A percentile compares a stretch with the other conserved stretches of the same genome.
phyloP scores from a whole-genome alignment of 1,140 invertebrate species.

The Zaprionus capensis region DNA sequence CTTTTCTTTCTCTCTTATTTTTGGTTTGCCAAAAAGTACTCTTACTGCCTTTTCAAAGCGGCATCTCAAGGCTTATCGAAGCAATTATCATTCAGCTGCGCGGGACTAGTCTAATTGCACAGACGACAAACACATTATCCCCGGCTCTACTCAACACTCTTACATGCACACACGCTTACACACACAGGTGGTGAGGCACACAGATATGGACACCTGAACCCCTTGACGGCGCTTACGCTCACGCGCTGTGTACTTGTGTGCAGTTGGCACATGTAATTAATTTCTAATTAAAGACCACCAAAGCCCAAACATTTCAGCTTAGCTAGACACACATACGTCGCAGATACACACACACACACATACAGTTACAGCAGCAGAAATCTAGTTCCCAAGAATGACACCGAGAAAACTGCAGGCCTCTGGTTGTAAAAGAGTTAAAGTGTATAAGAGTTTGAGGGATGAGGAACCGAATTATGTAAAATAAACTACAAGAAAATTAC shows the following conservation, averaged over 20 bases:
- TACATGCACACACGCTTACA: background rate
- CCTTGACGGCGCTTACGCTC: conserved; percentile 8
- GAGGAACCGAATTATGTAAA: no score
- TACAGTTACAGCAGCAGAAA: background rate
- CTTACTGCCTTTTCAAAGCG: background rate
- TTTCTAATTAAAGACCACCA: conserved; percentile 61
- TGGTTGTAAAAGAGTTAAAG: background rate
- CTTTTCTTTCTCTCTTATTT: background rate
- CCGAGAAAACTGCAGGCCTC: background rate
- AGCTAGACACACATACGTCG: conserved; percentile 6
- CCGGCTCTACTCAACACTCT: background rate
- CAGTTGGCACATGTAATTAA: conserved; percentile 52
- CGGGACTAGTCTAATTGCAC: conserved; percentile 2
- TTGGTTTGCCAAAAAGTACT: background rate
- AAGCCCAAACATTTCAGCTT: conserved; percentile 22
- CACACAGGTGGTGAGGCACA: background rate
- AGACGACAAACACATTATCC: conserved; percentile 1
- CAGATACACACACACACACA: background rate
- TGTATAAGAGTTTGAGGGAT: background rate
- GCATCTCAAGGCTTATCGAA: background rate
- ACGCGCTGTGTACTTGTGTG: background rate
- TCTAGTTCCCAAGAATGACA: conserved; percentile 1
- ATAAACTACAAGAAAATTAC: no score
- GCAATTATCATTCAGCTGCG: conserved; percentile 7
- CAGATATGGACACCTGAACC: background rate